Evolutionary conservation across 2,888 invertebrate genomes (phyloP).

Genomic region (Ceraclea dissimilis): DNA sequence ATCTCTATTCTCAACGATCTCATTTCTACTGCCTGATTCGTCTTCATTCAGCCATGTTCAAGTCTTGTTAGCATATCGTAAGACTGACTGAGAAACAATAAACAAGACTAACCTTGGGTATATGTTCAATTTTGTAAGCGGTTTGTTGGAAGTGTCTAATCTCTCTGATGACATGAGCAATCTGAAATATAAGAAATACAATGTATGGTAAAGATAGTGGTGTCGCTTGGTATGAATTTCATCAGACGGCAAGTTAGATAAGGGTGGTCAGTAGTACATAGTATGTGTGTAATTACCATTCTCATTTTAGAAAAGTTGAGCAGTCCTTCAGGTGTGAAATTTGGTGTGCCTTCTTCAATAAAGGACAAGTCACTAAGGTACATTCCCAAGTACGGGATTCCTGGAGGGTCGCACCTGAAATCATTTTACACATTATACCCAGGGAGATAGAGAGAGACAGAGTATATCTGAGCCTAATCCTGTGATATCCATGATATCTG

Average conservation of each 20-base stretch:
- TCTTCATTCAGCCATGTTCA: no score
- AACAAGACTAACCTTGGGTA: constrained; percentile 55
- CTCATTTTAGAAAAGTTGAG: constrained; percentile 92
- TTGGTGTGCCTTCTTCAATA: constrained; percentile 88
- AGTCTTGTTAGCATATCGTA: no score
- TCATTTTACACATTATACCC: no score
- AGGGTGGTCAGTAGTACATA: no score
- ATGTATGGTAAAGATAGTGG: not conserved
- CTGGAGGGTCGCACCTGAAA: constrained; percentile 80
- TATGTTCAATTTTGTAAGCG: constrained; percentile 83
- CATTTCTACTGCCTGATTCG: no score
- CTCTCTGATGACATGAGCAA: constrained; percentile 87
- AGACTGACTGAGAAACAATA: not conserved
- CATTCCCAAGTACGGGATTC: constrained; percentile 81
- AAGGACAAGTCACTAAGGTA: constrained; percentile 87
- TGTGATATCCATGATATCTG: no score
- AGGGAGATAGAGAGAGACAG: no score
- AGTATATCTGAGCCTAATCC: no score
- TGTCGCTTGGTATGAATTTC: not conserved
- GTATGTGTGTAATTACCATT: no score
- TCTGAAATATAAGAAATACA: constrained; percentile 46
- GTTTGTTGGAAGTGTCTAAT: constrained; percentile 88
- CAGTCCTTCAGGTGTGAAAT: constrained; percentile 80
- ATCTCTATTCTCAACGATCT: no score
- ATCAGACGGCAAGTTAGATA: no score